Percentiles rank a stretch among this genome's conserved stretches.
Conservation (phyloP, 2,113 vertebrate genomes). For the Dromas ardeola region DNA sequence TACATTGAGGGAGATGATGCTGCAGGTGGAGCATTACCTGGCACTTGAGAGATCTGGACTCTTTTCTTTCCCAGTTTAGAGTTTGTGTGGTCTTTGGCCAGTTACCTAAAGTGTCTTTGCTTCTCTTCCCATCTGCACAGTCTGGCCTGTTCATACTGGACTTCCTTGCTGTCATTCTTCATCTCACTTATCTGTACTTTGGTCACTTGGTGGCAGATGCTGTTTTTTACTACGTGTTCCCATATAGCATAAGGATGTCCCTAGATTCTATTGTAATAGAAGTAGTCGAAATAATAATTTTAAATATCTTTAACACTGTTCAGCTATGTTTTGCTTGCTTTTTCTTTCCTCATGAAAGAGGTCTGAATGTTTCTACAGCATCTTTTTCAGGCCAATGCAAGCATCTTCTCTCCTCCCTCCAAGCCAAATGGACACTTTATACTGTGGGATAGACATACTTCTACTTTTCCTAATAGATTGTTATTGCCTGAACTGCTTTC, state of each 20-base stretch:
- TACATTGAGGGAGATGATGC: background rate
- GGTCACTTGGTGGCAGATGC: background rate
- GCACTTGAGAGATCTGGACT: background rate
- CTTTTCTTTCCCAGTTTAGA: background rate
- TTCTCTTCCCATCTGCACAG: background rate
- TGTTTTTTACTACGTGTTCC: background rate
- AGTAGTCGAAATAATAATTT: background rate
- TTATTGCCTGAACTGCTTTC: background rate
- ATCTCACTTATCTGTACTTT: background rate
- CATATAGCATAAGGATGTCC: background rate
- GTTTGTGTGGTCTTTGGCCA: background rate
- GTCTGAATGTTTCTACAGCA: background rate
- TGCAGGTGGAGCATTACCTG: background rate
- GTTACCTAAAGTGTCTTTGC: background rate
- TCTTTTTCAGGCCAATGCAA: background rate
- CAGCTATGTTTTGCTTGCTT: background rate
- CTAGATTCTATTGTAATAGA: background rate
- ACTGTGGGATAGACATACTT: background rate
- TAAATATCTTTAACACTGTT: background rate
- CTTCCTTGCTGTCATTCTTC: conserved; percentile 19
- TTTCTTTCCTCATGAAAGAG: background rate
- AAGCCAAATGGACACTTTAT: background rate
- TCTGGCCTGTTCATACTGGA: background rate
- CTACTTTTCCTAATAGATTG: background rate
- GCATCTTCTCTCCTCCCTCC: background rate